Evolutionary conservation across 2,797 vertebrate species (phyloP).

Genomic region (Hoplostethus atlanticus): DNA sequence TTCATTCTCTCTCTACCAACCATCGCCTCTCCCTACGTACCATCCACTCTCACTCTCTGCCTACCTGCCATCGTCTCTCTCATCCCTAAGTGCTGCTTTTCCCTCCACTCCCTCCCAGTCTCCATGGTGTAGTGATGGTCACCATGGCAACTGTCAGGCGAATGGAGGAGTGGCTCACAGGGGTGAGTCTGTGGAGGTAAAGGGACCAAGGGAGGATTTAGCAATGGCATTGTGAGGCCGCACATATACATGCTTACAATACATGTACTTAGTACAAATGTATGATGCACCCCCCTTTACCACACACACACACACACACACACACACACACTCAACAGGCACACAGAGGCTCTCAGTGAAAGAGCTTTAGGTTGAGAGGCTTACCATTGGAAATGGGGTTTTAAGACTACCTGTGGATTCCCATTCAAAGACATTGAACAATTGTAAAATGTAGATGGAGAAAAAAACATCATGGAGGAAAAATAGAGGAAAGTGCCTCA

Average conservation of each 20-base stretch:
- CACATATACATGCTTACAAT: not conserved
- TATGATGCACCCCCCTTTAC: not conserved
- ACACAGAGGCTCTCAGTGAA: constrained; percentile 62
- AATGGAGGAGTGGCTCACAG: constrained; percentile 64
- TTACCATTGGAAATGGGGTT: constrained; percentile 70
- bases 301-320: constrained; percentile 18
- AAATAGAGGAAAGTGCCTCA: constrained; percentile 28
- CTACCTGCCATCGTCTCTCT: constrained; percentile 59
- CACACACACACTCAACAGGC: constrained; percentile 41
- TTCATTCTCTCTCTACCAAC: constrained; percentile 35
- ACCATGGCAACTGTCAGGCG: constrained; percentile 79
- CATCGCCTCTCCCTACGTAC: constrained; percentile 3
- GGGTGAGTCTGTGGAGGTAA: constrained; percentile 40
- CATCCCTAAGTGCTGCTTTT: constrained; percentile 72
- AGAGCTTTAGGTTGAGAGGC: constrained; percentile 74
- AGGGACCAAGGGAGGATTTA: constrained; percentile 37
- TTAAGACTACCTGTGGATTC: constrained; percentile 74
- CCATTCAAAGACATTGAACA: constrained; percentile 56
- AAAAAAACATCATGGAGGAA: constrained; percentile 37
- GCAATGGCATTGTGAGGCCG: constrained; percentile 27
- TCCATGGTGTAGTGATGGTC: constrained; percentile 74
- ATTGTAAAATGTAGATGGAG: constrained; percentile 56
- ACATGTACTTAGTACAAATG: constrained; percentile 19
- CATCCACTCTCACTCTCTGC: not conserved
- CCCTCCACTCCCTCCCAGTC: constrained; percentile 62